These are phyloP conservation scores for Himalopsyche japonica DNA, from an alignment of 2,888 invertebrate species.

Conservation along the genomic window DNA sequence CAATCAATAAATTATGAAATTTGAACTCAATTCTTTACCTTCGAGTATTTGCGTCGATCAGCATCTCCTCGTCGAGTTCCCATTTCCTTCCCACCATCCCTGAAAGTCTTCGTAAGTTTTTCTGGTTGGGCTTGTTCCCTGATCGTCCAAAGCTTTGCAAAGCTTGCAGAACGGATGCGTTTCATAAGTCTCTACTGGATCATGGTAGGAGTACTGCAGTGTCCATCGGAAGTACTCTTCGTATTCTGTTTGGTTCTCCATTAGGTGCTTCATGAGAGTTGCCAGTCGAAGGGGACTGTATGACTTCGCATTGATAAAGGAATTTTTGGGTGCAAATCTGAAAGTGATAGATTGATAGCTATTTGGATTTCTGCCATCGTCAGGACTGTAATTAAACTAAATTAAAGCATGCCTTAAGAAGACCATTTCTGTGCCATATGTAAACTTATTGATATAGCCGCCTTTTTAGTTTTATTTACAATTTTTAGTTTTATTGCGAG, in stretches of 20 bases:
- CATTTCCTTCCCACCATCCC: slow-evolving; percentile 25
- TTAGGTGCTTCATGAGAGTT: slow-evolving; percentile 47
- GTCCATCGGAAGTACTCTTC: slow-evolving; percentile 52
- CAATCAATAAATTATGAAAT: no score
- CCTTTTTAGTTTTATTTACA: no score
- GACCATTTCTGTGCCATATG: no score
- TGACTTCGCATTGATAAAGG: slow-evolving; percentile 50
- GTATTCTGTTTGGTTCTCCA: slow-evolving; percentile 47
- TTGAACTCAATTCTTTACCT: no score
- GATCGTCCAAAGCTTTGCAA: slow-evolving; percentile 42
- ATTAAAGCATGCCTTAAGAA: no score
- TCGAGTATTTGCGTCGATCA: background rate
- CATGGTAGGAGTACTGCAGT: slow-evolving; percentile 50
- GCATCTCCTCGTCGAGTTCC: background rate
- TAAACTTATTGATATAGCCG: no score
- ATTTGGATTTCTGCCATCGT: no score
- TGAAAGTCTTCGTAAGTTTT: slow-evolving; percentile 1
- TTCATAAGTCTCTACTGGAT: slow-evolving; percentile 45
- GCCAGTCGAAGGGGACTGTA: slow-evolving; percentile 46
- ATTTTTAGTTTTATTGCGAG: no score
- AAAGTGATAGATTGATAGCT: no score
- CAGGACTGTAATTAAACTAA: no score
- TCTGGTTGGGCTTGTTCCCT: background rate
- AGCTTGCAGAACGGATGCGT: slow-evolving; percentile 53
- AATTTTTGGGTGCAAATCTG: slow-evolving; percentile 54